Evolutionary conservation across 2,888 invertebrate genomes (phyloP).

Genomic region (Epsilonema sp.): DNA sequence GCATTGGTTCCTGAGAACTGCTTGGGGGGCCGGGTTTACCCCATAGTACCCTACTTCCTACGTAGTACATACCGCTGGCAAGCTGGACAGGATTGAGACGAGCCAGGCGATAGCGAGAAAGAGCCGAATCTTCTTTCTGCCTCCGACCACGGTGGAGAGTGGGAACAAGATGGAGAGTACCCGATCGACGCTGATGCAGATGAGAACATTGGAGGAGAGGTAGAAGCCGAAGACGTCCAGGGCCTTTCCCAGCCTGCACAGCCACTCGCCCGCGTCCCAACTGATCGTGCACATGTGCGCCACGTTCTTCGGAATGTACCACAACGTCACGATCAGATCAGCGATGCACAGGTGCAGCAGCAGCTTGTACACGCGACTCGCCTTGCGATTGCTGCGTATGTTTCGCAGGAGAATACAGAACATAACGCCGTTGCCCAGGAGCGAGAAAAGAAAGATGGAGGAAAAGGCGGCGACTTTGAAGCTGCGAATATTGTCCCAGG

Average conservation of each 20-base stretch:
- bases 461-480: slow-evolving; percentile 6
- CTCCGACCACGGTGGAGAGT: slow-evolving; percentile 29
- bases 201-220: slow-evolving; percentile 32
- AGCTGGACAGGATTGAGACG: slow-evolving; percentile 54
- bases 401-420: slow-evolving; percentile 7
- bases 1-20: no score
- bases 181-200: slow-evolving; percentile 31
- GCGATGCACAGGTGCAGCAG: slow-evolving; percentile 29
- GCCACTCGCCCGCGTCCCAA: slow-evolving; percentile 23
- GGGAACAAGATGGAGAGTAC: slow-evolving; percentile 25
- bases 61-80: slow-evolving; percentile 51
- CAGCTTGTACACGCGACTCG: slow-evolving; percentile 10
- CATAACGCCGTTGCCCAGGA: slow-evolving; percentile 7
- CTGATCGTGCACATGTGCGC: slow-evolving; percentile 22
- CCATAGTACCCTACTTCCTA: not conserved
- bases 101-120: slow-evolving; percentile 63
- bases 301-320: slow-evolving; percentile 22
- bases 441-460: slow-evolving; percentile 3
- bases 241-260: slow-evolving; percentile 32
- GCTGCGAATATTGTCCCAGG: no score
- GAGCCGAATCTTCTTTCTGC: slow-evolving; percentile 51
- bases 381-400: not conserved
- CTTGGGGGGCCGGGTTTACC: no score
- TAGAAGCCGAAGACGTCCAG: slow-evolving; percentile 34
- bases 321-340: slow-evolving; percentile 28